Base-by-base conservation (phyloP, 2,888 invertebrate genomes). In the Portevinia maculata region DNA sequence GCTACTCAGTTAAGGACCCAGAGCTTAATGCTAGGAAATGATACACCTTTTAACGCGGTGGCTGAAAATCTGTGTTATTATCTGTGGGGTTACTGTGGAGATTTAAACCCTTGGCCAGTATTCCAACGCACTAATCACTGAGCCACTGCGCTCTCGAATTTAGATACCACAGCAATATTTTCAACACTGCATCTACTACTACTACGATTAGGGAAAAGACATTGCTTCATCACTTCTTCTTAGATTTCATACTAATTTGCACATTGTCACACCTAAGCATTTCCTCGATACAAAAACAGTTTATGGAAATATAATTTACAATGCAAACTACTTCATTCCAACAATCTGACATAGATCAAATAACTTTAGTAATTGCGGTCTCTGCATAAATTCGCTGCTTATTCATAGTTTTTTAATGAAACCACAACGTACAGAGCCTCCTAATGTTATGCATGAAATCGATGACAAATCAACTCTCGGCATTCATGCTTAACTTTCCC, bases 381-480 rank as follows among this genome's bases (percentile, higher is more conserved):
- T 24, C 24, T 28, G 24, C 34, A 9, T 11, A 34, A 39, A 52
- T 34, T 71, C 34, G 21, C 32, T 50, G 52, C 52, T 53, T 53
- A 67, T 46, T 67, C 67, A 32, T 24, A 32, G 1, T 19, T n/a
- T n/a, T 34, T 5, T 8, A 50, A 39, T 19, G 41, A 65, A 50
- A 59, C 59, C 30, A 13, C 19, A 50, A 5, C 7, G 24, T 15
- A 1, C 37, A 28, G 59, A 44, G 44, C 11, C 55, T 50, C 19
- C 30, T 57, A 48, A 37, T 48, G 11, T 39, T 55, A 46, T 53
- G 32, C 50, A 64, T 15, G 17, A 74, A 64, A 64, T 39, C 53
- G 74, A 65, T 74, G 74, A 74, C 64, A 74, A 74, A 65, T 50
- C 55, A 37, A 32, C 15, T 39, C 55, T 15, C 17, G 41, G 44